These are phyloP conservation scores for Pelusios castaneus DNA, from an alignment of 2,113 vertebrate genomes.

Conservation along the genomic window DNA sequence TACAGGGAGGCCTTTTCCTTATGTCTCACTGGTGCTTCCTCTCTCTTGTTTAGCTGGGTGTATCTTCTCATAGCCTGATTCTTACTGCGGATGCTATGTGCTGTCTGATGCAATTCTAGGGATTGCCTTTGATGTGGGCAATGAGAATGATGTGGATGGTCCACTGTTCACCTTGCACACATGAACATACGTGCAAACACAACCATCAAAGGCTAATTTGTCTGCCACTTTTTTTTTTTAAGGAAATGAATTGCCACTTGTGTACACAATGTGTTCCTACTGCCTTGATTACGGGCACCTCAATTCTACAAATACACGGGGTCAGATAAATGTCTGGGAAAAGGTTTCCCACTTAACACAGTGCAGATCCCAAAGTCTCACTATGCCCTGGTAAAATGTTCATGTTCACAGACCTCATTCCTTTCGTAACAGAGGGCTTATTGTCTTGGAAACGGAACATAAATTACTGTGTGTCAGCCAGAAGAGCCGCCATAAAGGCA, in stretches of 20 bases:
- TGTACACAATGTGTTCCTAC: fast-evolving
- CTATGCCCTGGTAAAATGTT: not conserved
- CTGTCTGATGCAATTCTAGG: not conserved
- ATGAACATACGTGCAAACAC: not conserved
- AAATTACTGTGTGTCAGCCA: not conserved
- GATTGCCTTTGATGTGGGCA: not conserved
- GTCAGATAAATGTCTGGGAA: not conserved
- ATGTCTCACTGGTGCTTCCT: not conserved
- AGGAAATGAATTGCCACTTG: not conserved
- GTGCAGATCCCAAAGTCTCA: not conserved
- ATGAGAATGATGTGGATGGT: fast-evolving
- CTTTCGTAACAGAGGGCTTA: not conserved
- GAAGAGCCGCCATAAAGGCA: not conserved
- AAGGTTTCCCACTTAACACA: not conserved
- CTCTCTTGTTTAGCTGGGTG: fast-evolving
- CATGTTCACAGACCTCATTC: not conserved
- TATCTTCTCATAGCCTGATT: not conserved
- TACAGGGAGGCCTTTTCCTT: not conserved
- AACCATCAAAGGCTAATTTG: not conserved
- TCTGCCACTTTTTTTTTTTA: not conserved
- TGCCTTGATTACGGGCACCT: not conserved
- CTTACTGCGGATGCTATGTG: not conserved
- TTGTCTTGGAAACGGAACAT: not conserved
- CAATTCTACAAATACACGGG: fast-evolving
- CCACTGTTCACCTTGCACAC: not conserved